Percentiles rank a stretch among this genome's conserved stretches.
Conservation (phyloP, 2,888 invertebrate species). For the Cylindroiulus punctatus region DNA sequence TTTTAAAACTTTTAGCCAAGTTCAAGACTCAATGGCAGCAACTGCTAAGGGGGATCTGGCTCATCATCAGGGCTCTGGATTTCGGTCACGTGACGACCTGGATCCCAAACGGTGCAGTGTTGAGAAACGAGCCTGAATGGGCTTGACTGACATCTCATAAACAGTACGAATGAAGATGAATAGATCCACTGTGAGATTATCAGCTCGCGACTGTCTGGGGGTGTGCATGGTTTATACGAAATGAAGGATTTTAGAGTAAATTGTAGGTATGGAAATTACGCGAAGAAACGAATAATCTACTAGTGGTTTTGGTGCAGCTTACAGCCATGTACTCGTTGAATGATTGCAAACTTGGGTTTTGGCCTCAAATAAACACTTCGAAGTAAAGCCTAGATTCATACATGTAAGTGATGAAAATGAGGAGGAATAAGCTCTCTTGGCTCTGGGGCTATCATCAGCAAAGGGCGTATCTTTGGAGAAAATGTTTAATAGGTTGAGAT, state of each 20-base stretch:
- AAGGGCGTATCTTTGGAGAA: no score
- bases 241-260: neutral
- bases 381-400: no score
- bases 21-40: slow-evolving; percentile 43
- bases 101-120: neutral
- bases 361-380: no score
- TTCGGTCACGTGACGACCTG: slow-evolving; percentile 15
- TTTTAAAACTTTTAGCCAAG: neutral
- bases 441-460: no score
- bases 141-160: neutral
- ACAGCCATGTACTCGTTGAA: no score
- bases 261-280: neutral
- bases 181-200: neutral
- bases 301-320: no score
- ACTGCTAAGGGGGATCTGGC: neutral
- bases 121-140: neutral
- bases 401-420: no score
- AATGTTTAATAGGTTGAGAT: no score
- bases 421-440: no score
- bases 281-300: no score
- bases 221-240: neutral
- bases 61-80: slow-evolving; percentile 4
- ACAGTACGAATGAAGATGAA: neutral
- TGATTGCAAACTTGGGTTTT: no score
- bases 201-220: neutral